Evolutionary conservation across 2,113 vertebrate genomes (phyloP), one percentile per base, ranked within the genome.

Genomic region (Amblyornis subalaris): DNA sequence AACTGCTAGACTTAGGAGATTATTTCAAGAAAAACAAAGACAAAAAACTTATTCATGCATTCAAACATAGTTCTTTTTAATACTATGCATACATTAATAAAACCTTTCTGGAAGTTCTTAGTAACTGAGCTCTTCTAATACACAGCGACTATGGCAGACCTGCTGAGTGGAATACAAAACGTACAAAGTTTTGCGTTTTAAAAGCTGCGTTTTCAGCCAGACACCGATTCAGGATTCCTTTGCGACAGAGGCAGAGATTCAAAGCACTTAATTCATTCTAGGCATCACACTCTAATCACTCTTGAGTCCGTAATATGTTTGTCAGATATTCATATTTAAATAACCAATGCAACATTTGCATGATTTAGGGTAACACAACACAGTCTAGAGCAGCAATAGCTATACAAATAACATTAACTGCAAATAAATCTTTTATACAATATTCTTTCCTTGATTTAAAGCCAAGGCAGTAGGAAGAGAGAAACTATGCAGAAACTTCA

Each of bases 251-350:
- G 38, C 15, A 58, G 40, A 90, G 64, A 81, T 15, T 36, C 53
- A 92, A 69, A 90, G 38, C 55, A 73, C 36, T 90, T 62, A 48
- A 73, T 16, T 89, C 19, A 70, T 86, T 71, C 35, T 14, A 77
- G 65, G 23, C 53, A 86, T 86, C 2, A n/a, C 33, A n/a, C 15
- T 74, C 40, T 54, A 73, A 89, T 91, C 54, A 79, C 57, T 79
- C 65, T 40, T 77, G 58, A 25, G 57, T 40, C 57, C 42, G 35
- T 71, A 84, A 81, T 45, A 80, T 10, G 22, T 60, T 92, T 94
- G 76, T 90, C 53, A 87, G 76, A 89, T 61, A 78, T 23, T 92
- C 80, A 55, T 65, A 89, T 92, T 94, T 86, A 90, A 90, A 77
- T 84, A 93, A 92, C 51, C 45, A 54, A 58, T 9, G 8, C 62